Base-by-base conservation (phyloP, 1,140 invertebrate species). In the Papilio helenus region DNA sequence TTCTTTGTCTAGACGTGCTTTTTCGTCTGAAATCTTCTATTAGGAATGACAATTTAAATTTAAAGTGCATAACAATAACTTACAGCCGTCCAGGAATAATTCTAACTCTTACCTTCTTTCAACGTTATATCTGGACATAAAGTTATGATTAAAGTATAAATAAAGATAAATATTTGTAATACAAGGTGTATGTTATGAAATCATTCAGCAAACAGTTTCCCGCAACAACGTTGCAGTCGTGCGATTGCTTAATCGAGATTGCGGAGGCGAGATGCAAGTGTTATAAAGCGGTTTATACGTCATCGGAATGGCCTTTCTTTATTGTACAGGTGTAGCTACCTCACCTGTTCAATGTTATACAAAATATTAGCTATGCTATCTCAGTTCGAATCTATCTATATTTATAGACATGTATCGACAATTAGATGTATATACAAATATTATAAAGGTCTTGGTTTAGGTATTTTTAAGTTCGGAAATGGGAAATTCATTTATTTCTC, bases 171-270 rank as follows among this genome's bases (percentile, higher is more conserved):
- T 68, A 68, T 68, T 68, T 68, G 26, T 29, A 18, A 68, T 68
- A 68, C 61, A 65, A 68, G 23, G 23, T 34, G 26, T 68, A 16
- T 68, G 61, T 68, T 68, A 68, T 68, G 26, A 68, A 68, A 29
- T 68, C 14, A 29, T 68, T 68, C 61, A 68, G 12, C 61, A 61
- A 61, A 61, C 58, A 5, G 12, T 29, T 68, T 34, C 61, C 51
- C n/a, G 51, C 51, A 12, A 26, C 23, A 68, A 68, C 23, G 61
- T 34, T 68, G 26, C 61, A 68, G 14, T 29, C 20, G 23, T 68
- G 26, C 61, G 61, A 68, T 68, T 68, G 61, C 61, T 68, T 34
- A 68, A 68, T 68, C 61, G 23, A 14, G 58, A 61, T 68, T 68
- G 26, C 61, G 61, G 61, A 68, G 61, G 26, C 26, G 61, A 68